phyloP scores from a whole-genome alignment of 2,888 invertebrate species.

The Lampropteryx suffumata region DNA sequence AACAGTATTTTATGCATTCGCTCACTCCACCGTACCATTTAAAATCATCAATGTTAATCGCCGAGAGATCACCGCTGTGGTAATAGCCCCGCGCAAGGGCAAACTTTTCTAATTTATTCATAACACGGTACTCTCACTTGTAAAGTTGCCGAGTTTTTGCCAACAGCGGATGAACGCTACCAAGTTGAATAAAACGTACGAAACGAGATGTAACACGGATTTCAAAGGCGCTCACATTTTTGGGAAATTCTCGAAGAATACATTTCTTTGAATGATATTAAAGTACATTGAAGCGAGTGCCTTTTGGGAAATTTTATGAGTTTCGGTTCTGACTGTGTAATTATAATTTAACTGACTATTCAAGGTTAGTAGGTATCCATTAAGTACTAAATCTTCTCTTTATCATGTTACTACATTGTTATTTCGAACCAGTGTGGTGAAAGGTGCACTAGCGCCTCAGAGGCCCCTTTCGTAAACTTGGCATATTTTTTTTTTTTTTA shows the following conservation, averaged over 20 bases:
- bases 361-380: too few relatives aligned
- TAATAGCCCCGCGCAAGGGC: conserved; percentile 38
- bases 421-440: too few relatives aligned
- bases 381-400: too few relatives aligned
- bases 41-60: too few relatives aligned
- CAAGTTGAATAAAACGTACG: conserved; percentile 52
- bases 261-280: conserved; percentile 17
- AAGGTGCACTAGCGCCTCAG: too few relatives aligned
- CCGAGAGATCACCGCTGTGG: too few relatives aligned
- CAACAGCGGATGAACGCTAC: conserved; percentile 69
- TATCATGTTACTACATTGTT: too few relatives aligned
- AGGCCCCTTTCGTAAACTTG: too few relatives aligned
- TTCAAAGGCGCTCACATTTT: conserved; percentile 14
- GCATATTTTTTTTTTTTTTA: too few relatives aligned
- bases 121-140: conserved; percentile 70
- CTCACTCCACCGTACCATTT: too few relatives aligned
- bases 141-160: conserved; percentile 68
- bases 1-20: too few relatives aligned
- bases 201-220: conserved; percentile 24
- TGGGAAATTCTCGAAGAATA: conserved; percentile 9
- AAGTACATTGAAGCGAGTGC: conserved; percentile 5
- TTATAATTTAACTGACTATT: too few relatives aligned
- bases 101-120: conserved; percentile 81
- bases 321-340: neutral
- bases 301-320: conserved; percentile 5